These are phyloP conservation scores for Ellobius talpinus DNA, from an alignment of 2,113 vertebrate species.

Conservation along the genomic window DNA sequence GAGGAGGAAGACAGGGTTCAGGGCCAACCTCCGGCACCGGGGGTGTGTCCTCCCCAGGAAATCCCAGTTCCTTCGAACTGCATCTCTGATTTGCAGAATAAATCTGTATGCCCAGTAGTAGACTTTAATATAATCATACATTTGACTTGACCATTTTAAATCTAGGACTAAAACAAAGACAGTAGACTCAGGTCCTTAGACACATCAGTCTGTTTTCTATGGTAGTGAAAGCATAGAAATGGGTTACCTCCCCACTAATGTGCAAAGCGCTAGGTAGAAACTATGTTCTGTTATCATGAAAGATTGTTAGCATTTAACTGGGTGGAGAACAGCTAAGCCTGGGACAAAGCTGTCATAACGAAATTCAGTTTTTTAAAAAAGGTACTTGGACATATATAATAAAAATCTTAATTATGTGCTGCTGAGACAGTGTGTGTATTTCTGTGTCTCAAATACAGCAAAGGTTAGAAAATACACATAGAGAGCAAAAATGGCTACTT, in stretches of 20 bases:
- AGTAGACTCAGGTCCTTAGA: neutral
- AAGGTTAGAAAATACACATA: no score
- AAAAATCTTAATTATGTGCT: neutral
- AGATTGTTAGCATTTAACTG: neutral
- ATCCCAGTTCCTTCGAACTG: neutral
- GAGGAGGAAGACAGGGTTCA: neutral
- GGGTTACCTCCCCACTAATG: neutral
- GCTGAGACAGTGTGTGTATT: no score
- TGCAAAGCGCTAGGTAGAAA: neutral
- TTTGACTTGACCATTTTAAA: neutral
- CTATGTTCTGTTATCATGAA: neutral
- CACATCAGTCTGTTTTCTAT: neutral
- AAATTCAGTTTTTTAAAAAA: neutral
- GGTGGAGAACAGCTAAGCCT: neutral
- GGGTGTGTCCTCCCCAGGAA: neutral
- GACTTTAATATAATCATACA: neutral
- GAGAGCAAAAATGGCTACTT: neutral
- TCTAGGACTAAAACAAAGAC: constrained; percentile 36
- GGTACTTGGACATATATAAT: neutral
- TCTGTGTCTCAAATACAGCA: neutral
- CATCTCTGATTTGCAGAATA: neutral
- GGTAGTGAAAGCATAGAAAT: neutral
- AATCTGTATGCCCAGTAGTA: neutral
- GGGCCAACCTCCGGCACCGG: fast-evolving
- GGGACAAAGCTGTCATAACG: neutral